A percentile compares a stretch with the other conserved stretches of the same genome.
Evolutionary conservation across 1,140 invertebrate species (phyloP).

Genomic region (Ceratina japonica): DNA sequence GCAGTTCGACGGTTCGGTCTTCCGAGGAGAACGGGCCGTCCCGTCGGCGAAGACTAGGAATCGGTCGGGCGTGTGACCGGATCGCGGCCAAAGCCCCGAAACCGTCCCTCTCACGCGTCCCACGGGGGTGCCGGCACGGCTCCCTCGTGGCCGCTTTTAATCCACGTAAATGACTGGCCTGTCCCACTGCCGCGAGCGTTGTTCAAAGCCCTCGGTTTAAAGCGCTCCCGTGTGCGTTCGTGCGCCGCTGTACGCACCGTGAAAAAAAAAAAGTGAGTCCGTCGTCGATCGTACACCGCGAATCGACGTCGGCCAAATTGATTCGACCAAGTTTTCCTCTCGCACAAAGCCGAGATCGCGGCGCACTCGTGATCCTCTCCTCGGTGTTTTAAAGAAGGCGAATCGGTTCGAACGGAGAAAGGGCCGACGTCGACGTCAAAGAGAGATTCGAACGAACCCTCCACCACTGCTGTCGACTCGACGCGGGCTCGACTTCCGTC

Average conservation of each 20-base stretch:
- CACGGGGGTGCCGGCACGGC: constrained; percentile 8
- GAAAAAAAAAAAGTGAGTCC: not conserved
- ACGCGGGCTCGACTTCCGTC: not conserved
- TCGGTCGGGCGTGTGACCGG: constrained; percentile 55
- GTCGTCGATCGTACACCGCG: not conserved
- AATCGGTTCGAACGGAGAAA: too few species aligned
- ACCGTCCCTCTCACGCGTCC: constrained; percentile 34
- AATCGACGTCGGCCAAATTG: not conserved
- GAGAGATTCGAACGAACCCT: not conserved
- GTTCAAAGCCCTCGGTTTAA: constrained; percentile 55
- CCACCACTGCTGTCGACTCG: too few species aligned
- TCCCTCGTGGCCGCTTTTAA: constrained; percentile 55
- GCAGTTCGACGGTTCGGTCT: constrained; percentile 6
- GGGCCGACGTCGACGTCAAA: not conserved
- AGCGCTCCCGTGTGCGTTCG: constrained; percentile 13
- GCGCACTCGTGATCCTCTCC: too few species aligned
- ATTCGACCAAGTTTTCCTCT: not conserved
- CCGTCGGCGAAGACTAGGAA: constrained; percentile 4
- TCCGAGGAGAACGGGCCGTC: constrained; percentile 33
- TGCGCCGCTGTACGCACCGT: too few species aligned
- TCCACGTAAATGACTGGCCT: constrained; percentile 59
- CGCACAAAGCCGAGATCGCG: too few species aligned
- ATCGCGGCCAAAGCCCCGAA: constrained; percentile 59
- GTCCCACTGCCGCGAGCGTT: constrained; percentile 43
- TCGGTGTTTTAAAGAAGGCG: too few species aligned